A percentile compares a stretch with the other conserved stretches of the same genome.
These are phyloP conservation scores for Malurus melanocephalus DNA, from an alignment of 2,113 vertebrate genomes.

Conservation along the genomic window DNA sequence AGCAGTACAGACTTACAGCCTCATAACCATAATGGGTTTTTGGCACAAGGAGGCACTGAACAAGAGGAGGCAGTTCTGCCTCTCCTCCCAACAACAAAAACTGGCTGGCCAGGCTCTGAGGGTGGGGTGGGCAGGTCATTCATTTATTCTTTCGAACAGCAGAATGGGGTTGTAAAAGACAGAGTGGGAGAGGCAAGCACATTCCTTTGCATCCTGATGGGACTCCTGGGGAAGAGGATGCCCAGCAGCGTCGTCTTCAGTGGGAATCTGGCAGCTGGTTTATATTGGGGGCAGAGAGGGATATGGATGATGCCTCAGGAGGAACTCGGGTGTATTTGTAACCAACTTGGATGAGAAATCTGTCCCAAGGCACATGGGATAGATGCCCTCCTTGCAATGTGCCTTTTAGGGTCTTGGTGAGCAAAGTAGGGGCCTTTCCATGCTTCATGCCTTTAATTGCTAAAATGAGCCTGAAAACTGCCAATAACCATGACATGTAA, in stretches of 20 bases:
- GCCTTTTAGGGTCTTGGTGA: background rate
- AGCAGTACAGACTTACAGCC: background rate
- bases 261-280: background rate
- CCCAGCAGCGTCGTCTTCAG: accelerated
- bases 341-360: background rate
- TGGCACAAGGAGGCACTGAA: background rate
- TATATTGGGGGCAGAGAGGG: background rate
- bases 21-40: constrained; percentile 11
- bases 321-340: background rate
- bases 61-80: background rate
- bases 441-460: background rate
- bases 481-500: background rate
- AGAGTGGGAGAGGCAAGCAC: background rate
- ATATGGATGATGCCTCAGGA: background rate
- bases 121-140: background rate
- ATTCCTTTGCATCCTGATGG: background rate
- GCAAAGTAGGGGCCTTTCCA: background rate
- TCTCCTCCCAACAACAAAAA: background rate
- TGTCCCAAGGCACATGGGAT: background rate
- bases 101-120: background rate
- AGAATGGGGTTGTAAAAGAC: background rate
- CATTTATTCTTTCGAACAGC: background rate
- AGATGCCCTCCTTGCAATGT: background rate
- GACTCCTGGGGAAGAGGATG: background rate
- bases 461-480: background rate